phyloP scores from a whole-genome alignment of 2,797 vertebrate genomes.

The Acropternis orthonyx region DNA sequence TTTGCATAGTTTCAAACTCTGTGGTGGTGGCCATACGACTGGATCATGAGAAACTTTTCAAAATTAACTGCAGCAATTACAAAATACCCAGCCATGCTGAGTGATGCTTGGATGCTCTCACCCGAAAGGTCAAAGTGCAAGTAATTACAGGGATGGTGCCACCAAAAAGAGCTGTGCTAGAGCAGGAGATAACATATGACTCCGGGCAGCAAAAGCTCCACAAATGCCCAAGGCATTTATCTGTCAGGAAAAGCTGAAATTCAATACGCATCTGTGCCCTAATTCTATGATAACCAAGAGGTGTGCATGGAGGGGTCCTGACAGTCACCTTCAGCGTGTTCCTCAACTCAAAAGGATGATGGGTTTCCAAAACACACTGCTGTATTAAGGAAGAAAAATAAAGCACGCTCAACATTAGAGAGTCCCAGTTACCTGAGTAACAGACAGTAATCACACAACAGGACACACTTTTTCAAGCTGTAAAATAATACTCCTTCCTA shows the following conservation, averaged over 20 bases:
- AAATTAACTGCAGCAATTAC: background rate
- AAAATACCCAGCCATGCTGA: background rate
- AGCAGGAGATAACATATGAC: background rate
- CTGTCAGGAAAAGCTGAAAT: background rate
- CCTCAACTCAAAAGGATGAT: background rate
- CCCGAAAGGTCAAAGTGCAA: background rate
- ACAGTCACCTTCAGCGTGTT: background rate
- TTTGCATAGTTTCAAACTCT: background rate
- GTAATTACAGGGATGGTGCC: background rate
- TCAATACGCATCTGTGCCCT: background rate
- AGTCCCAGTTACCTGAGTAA: background rate
- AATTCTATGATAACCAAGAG: background rate
- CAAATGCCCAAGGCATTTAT: background rate
- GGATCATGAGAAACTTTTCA: background rate
- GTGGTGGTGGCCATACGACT: rapidly evolving
- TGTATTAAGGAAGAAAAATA: background rate
- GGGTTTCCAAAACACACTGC: background rate
- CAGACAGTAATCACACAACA: background rate
- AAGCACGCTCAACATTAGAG: background rate
- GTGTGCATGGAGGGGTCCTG: background rate
- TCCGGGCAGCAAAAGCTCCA: background rate
- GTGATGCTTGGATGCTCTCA: background rate
- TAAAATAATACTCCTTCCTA: background rate
- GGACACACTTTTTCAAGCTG: background rate
- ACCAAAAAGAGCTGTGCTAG: background rate